Base-by-base conservation (phyloP, 2,888 invertebrate species). In the Aproaerema taeniolella region DNA sequence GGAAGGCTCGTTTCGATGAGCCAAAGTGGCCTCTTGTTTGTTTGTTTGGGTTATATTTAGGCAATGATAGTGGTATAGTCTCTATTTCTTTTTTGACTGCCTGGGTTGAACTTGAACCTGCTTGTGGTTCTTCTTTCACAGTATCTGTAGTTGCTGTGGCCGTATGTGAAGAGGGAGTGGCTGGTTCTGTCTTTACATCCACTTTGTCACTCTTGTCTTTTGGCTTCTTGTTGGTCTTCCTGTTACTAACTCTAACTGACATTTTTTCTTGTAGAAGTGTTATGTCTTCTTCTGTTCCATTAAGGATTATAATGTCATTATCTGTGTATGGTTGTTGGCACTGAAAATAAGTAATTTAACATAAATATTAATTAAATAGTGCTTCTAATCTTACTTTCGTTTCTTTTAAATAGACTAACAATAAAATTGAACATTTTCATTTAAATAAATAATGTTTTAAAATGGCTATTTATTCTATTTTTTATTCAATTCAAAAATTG, bases 271-370 rank as follows among this genome's bases (percentile, higher is more conserved):
- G 88, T 65, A 95, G 89, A 16, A 83, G 47, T 28, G 88, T 88
- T 42, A 94, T 65, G 56, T 97, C 96, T 49, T 95, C 93, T 9
- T 94, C 93, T 50, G 89, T 90, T 35, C 94, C 94, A 81, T 99
- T 99, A 16, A 99, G 82, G n/a, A 95, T 85, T 17, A 99, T 91
- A 6, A 97, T 79, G 71, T 98, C 97, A 48, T 92, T 91, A 34
- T 92, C 88, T 7, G 87, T 86, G 65, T 93, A 96, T 1, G 93
- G 88, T 60, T 91, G 88, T 53, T 95, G 95, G 73, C 98, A 98
- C 87, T 92, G 78, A 32, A 70, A 75, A 47, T 44, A 49, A 47
- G 28, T 28, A 47, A 38, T 28, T 34, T 13, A n/a, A n/a, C n/a
- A n/a, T n/a, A n/a, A n/a, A n/a, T 28, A 3, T 7, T 4, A 12